Conservation (phyloP, 1,140 invertebrate species). For the Camponotus pennsylvanicus region DNA sequence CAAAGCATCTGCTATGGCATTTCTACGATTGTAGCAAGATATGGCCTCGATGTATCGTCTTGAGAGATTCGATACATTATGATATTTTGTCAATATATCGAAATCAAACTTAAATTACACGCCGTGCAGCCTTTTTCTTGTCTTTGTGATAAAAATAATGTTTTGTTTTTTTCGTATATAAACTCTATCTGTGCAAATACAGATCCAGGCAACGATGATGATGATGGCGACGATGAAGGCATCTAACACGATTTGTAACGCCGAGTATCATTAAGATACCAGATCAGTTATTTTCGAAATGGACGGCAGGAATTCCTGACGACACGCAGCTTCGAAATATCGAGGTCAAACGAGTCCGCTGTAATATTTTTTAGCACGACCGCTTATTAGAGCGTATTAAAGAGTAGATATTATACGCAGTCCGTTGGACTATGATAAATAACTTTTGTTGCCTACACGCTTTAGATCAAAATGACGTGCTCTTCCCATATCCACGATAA, state of each 20-base stretch:
- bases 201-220: neutral
- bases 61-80: conserved; percentile 51
- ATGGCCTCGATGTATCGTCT: conserved; percentile 39
- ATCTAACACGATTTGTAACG: conserved; percentile 7
- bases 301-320: neutral
- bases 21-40: conserved; percentile 57
- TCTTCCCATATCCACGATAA: neutral
- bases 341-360: neutral
- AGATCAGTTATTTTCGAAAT: conserved; percentile 22
- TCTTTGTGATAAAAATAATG: conserved; percentile 27
- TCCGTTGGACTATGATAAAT: neutral
- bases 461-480: conserved; percentile 3
- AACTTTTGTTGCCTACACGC: conserved; percentile 5
- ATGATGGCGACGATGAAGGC: neutral
- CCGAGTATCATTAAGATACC: conserved; percentile 28
- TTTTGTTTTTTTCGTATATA: conserved; percentile 1
- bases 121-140: conserved; percentile 8
- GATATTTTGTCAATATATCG: conserved; percentile 34
- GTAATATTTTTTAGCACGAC: conserved; percentile 39
- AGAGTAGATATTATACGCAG: neutral
- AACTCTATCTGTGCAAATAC: neutral
- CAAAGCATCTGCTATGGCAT: conserved; percentile 60
- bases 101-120: conserved; percentile 11
- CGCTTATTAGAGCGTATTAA: conserved; percentile 34
- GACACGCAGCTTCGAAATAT: conserved; percentile 20